Evolutionary conservation across 2,797 vertebrate genomes (phyloP), one percentile per base, ranked within the genome.

Genomic region (Aldrovandia affinis): DNA sequence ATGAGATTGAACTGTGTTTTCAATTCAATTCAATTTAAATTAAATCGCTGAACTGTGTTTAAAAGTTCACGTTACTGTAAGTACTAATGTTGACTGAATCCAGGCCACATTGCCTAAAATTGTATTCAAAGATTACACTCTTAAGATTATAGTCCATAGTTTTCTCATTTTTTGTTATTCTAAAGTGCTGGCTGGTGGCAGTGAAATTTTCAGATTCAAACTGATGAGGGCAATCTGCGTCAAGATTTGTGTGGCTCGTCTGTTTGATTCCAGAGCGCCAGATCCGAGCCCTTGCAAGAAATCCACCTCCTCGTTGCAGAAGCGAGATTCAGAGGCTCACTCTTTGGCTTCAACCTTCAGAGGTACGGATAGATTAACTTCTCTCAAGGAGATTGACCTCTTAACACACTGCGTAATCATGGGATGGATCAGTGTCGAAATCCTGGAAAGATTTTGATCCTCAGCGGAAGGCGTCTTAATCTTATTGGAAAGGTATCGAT

Each of bases 251-350:
- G 36, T 77, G 25, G 25, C 42, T 47, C 25, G 75, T 54, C 42
- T 47, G 22, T 77, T 47, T 77, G 20, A 47, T 47, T 77, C 73
- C 6, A 97, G 96, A 88, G 91, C 93, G 42, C 86, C 92, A 33
- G 95, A 94, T 75, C 80, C 86, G 0, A 90, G 94, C 86, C 94
- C 95, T 65, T 92, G 93, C 73, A 92, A 91, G 88, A 93, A 92
- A 93, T 95, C 95, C 84, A 94, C 86, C 36, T 85, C 93, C 36
- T 96, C 95, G 1, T 89, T 96, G 39, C 94, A 95, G 80, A 96
- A 94, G 86, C 94, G 92, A 83, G 95, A 96, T 88, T 95, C 92
- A 20, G 94, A 95, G 1, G 59, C 50, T 61, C 33, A 63, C 81
- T 90, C 85, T 42, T 63, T 87, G 0, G 91, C 92, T 39, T 95